phyloP scores from a whole-genome alignment of 2,888 invertebrate genomes.

The Nephrotoma appendiculata region DNA sequence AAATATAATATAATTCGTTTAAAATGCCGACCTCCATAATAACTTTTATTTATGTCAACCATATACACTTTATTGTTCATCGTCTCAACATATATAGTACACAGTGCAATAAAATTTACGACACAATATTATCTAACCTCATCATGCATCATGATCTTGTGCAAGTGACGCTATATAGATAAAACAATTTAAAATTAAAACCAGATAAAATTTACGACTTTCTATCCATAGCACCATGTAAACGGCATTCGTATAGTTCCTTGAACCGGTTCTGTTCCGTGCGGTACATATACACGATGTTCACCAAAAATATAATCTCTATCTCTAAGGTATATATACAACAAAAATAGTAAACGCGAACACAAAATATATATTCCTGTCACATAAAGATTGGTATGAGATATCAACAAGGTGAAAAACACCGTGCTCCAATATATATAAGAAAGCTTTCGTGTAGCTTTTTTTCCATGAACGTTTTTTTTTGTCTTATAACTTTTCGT shows the following conservation, averaged over 20 bases:
- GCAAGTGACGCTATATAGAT: neutral
- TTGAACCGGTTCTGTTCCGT: neutral
- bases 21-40: no score
- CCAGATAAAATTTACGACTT: neutral
- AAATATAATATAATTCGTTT: no score
- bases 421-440: neutral
- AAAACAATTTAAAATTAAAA: neutral
- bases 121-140: neutral
- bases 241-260: neutral
- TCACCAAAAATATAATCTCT: neutral
- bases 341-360: neutral
- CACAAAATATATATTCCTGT: neutral
- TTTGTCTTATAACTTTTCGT: neutral
- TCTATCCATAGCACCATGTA: neutral
- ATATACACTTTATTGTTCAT: no score
- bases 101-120: neutral
- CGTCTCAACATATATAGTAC: no score
- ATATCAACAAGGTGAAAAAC: neutral
- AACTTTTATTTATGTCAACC: no score
- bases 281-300: neutral
- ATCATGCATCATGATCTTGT: neutral
- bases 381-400: neutral
- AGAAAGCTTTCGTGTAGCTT: neutral
- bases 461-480: neutral
- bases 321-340: neutral